phyloP scores from a whole-genome alignment of 2,888 invertebrate genomes.

The Hermaeophaga mercurialis region DNA sequence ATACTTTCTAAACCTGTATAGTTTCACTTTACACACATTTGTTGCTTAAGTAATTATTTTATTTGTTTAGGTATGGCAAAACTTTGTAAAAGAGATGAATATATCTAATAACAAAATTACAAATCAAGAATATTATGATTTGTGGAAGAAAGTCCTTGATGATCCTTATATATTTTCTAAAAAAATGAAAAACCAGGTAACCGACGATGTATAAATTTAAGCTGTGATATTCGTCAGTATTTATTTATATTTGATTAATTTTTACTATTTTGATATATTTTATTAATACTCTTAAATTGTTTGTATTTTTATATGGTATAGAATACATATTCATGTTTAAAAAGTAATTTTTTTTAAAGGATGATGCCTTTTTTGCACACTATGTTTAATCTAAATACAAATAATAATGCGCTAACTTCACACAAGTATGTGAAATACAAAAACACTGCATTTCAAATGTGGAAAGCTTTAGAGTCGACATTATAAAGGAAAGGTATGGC shows the following conservation, averaged over 20 bases:
- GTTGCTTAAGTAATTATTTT: too few relatives aligned
- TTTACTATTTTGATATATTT: neutral
- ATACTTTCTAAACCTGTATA: too few relatives aligned
- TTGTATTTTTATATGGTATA: neutral
- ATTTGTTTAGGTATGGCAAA: slow-evolving; percentile 58
- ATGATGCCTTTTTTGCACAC: too few relatives aligned
- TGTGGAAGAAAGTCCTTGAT: slow-evolving; percentile 57
- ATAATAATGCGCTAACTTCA: too few relatives aligned
- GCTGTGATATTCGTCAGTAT: neutral
- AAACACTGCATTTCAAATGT: too few relatives aligned
- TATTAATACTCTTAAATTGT: slow-evolving; percentile 1
- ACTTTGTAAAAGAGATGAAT: slow-evolving; percentile 56
- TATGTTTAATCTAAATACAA: too few relatives aligned
- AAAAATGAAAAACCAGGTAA: slow-evolving; percentile 42
- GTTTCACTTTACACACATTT: too few relatives aligned
- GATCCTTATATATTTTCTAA: slow-evolving; percentile 51
- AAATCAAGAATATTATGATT: slow-evolving; percentile 58
- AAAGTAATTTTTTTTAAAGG: too few relatives aligned
- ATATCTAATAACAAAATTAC: slow-evolving; percentile 57
- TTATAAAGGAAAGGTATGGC: too few relatives aligned
- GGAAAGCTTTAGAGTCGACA: too few relatives aligned
- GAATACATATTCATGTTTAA: too few relatives aligned
- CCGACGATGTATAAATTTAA: slow-evolving; percentile 22
- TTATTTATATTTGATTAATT: slow-evolving; percentile 4
- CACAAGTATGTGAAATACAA: too few relatives aligned